Evolutionary conservation across 2,113 vertebrate species (phyloP).

Genomic region (Acinonyx jubatus): DNA sequence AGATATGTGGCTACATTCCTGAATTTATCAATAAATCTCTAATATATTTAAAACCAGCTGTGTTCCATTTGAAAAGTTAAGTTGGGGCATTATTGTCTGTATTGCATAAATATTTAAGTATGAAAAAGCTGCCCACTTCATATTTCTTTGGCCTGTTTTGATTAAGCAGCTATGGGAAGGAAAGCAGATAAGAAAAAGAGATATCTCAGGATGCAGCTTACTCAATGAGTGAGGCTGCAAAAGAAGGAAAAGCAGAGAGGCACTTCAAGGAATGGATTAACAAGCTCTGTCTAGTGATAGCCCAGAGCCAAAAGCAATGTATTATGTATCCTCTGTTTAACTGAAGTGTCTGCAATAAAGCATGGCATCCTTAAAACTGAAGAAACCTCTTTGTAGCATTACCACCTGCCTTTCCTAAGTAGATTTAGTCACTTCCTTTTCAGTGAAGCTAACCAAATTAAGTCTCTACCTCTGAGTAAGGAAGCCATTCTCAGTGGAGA

Average conservation of each 20-base stretch:
- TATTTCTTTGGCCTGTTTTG: background rate
- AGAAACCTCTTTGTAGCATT: background rate
- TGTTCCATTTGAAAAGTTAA: background rate
- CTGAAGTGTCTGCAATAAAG: background rate
- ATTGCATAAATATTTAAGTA: background rate
- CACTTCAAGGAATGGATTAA: background rate
- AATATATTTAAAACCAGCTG: constrained; percentile 40
- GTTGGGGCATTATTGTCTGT: background rate
- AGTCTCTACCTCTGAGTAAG: background rate
- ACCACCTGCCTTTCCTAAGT: background rate
- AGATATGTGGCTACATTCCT: constrained; percentile 54
- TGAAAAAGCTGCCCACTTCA: background rate
- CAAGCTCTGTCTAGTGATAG: background rate
- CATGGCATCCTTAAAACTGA: background rate
- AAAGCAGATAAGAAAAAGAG: background rate
- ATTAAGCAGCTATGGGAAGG: background rate
- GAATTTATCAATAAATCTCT: constrained; percentile 74
- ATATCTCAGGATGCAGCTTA: background rate
- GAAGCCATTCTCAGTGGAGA: background rate
- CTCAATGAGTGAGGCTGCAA: background rate
- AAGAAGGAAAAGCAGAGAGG: background rate
- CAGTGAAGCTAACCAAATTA: background rate
- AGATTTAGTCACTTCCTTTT: background rate
- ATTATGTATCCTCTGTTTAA: background rate
- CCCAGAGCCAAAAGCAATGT: background rate